Evolutionary conservation across 2,797 vertebrate species (phyloP).

Genomic region (Acridotheres tristis): DNA sequence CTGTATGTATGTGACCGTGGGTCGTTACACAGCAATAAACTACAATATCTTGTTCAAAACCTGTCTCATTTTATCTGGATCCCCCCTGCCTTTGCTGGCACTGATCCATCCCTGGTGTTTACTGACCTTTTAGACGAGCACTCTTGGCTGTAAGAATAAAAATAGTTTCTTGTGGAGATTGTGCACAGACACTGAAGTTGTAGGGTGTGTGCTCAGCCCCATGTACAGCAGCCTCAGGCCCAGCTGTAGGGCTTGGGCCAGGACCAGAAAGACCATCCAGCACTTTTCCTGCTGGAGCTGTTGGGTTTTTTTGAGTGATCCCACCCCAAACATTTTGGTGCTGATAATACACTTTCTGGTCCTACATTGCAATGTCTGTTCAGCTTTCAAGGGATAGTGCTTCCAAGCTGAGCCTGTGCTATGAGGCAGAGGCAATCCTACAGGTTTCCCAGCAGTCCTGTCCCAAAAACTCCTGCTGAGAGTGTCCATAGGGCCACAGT

Average conservation of each 20-base stretch:
- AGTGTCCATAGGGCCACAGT: not conserved
- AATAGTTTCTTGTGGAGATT: not conserved
- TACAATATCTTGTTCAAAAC: constrained; percentile 11
- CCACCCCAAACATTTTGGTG: fast-evolving
- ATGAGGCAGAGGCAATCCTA: not conserved
- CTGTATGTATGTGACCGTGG: not conserved
- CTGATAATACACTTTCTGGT: not conserved
- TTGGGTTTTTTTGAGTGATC: not conserved
- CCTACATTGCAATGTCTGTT: not conserved
- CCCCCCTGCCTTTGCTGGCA: not conserved
- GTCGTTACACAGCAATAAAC: not conserved
- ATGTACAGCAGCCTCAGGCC: not conserved
- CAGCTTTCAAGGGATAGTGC: not conserved
- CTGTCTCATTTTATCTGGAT: not conserved
- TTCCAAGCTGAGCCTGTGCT: not conserved
- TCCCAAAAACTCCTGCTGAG: not conserved
- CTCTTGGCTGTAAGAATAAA: not conserved
- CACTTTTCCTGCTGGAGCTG: fast-evolving
- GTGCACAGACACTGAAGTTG: not conserved
- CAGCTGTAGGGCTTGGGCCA: not conserved
- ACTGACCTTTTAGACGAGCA: constrained; percentile 9
- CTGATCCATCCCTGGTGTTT: not conserved
- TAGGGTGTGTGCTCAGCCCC: fast-evolving
- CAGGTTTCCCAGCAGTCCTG: not conserved
- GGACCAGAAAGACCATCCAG: not conserved